These are phyloP conservation scores for Hedychridium roseum DNA, from an alignment of 2,888 invertebrate species.

Conservation along the genomic window DNA sequence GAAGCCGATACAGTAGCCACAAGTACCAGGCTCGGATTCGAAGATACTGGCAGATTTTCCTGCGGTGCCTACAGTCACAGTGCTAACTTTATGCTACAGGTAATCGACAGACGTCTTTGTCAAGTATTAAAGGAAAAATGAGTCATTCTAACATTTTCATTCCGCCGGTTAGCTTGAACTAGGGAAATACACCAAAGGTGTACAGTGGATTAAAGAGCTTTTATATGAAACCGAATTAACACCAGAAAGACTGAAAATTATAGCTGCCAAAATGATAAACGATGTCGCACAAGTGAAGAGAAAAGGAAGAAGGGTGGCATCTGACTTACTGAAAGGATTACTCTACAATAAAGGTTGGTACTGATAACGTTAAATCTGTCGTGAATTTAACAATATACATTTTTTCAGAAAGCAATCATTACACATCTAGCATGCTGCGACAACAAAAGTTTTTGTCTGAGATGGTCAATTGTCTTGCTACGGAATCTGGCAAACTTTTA, in stretches of 20 bases:
- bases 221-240: slow-evolving; percentile 77
- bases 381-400: slow-evolving; percentile 25
- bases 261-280: slow-evolving; percentile 82
- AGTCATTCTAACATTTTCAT: slow-evolving; percentile 21
- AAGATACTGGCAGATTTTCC: slow-evolving; percentile 68
- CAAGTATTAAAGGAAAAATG: slow-evolving; percentile 18
- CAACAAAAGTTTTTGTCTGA: slow-evolving; percentile 80
- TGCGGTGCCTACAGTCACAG: slow-evolving; percentile 79
- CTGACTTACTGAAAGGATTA: slow-evolving; percentile 70
- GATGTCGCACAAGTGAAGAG: slow-evolving; percentile 80
- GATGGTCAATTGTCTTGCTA: slow-evolving; percentile 71
- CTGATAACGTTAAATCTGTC: too few species aligned
- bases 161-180: slow-evolving; percentile 73
- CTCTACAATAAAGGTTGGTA: slow-evolving; percentile 70
- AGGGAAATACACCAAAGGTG: slow-evolving; percentile 76
- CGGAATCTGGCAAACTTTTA: too few species aligned
- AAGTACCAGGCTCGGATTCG: slow-evolving; percentile 72
- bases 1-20: slow-evolving; percentile 78
- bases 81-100: slow-evolving; percentile 74
- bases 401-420: slow-evolving; percentile 74
- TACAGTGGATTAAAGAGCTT: slow-evolving; percentile 81
- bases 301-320: slow-evolving; percentile 75
- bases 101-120: slow-evolving; percentile 45
- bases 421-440: slow-evolving; percentile 74
- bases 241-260: slow-evolving; percentile 77